These are phyloP conservation scores for Eurytoma californica DNA, from an alignment of 2,888 invertebrate genomes.

Conservation along the genomic window DNA sequence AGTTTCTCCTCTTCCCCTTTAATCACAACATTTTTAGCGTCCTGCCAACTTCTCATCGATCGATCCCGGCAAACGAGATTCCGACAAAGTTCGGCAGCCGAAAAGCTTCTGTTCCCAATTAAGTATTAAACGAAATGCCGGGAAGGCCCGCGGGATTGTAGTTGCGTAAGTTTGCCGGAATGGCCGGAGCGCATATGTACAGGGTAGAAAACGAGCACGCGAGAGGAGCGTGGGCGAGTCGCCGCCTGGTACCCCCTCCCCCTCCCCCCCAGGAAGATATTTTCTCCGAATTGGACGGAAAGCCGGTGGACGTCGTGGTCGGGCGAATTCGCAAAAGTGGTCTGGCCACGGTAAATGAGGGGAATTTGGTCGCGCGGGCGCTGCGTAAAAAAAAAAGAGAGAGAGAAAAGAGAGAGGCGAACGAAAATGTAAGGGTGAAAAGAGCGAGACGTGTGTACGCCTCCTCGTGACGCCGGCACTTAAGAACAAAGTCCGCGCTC, in stretches of 20 bases:
- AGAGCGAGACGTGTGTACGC: neutral
- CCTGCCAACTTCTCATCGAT: too few relatives aligned
- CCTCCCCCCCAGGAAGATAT: constrained; percentile 15
- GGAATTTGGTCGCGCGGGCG: neutral
- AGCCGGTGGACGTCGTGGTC: neutral
- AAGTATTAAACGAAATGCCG: too few relatives aligned
- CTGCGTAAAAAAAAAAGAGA: neutral
- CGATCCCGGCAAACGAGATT: too few relatives aligned
- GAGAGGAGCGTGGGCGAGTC: too few relatives aligned
- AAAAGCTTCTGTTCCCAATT: too few relatives aligned
- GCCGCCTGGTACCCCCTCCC: neutral
- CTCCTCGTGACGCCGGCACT: constrained; percentile 35
- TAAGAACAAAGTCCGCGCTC: constrained; percentile 38
- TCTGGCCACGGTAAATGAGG: constrained; percentile 1
- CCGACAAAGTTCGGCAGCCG: too few relatives aligned
- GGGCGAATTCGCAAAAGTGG: constrained; percentile 31
- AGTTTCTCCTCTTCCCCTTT: too few relatives aligned
- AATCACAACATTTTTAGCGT: too few relatives aligned
- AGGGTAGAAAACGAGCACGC: too few relatives aligned
- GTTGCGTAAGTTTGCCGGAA: too few relatives aligned
- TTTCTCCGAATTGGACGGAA: constrained; percentile 19
- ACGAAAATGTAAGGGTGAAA: constrained; percentile 1
- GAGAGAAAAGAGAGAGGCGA: neutral
- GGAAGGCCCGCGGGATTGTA: too few relatives aligned
- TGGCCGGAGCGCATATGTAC: too few relatives aligned